A percentile compares a stretch with the other conserved stretches of the same genome.
phyloP scores from a whole-genome alignment of 2,113 vertebrate genomes.

The Dasypus novemcinctus region DNA sequence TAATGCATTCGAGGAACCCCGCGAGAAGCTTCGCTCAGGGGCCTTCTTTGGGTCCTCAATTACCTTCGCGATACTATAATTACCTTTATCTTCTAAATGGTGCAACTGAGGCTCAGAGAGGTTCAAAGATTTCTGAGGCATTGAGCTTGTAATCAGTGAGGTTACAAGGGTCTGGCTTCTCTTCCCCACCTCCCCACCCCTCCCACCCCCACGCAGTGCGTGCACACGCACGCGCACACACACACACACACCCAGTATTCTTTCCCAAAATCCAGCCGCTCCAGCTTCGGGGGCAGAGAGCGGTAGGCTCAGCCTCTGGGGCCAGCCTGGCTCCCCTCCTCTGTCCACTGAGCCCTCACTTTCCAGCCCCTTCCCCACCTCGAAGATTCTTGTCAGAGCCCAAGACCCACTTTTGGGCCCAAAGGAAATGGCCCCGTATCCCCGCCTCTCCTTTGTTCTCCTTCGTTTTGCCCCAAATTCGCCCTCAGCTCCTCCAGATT shows the following conservation, averaged over 20 bases:
- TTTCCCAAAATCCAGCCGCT: not conserved
- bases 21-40: not conserved
- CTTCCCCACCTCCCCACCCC: not conserved
- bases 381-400: not conserved
- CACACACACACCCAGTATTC: not conserved
- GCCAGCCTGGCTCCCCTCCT: no score
- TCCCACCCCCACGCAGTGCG: not conserved
- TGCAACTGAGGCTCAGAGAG: not conserved
- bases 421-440: not conserved
- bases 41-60: constrained; percentile 13
- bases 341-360: not conserved
- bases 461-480: not conserved
- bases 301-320: not conserved
- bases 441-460: not conserved
- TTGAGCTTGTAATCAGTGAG: not conserved
- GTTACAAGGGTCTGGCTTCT: not conserved
- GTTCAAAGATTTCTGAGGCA: not conserved
- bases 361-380: not conserved
- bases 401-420: not conserved
- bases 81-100: constrained; percentile 12
- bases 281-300: rapidly evolving
- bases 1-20: not conserved
- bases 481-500: not conserved
- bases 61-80: not conserved
- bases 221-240: not conserved